Percentiles rank a stretch among this genome's conserved stretches.
Evolutionary conservation across 2,888 invertebrate species (phyloP).

Genomic region (Zaprionus bogoriensis): DNA sequence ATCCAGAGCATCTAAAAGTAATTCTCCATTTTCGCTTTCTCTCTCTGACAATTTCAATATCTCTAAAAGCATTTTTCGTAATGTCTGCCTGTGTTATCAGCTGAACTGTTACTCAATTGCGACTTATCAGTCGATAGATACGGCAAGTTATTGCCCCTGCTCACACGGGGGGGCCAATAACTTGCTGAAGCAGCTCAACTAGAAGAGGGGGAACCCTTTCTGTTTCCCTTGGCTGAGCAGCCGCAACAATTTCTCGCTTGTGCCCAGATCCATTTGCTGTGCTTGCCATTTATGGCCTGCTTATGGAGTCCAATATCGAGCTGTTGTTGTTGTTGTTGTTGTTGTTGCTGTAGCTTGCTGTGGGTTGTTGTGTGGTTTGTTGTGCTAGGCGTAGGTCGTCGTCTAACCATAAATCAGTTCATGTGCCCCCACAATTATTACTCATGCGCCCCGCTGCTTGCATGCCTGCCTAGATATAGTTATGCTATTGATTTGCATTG

Average conservation of each 20-base stretch:
- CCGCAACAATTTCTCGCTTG: slow-evolving; percentile 4
- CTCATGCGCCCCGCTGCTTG: slow-evolving; percentile 28
- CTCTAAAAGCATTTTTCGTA: background rate
- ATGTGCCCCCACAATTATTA: slow-evolving; percentile 30
- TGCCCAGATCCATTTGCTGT: slow-evolving; percentile 7
- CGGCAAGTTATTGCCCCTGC: too few relatives aligned
- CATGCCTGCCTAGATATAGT: too few relatives aligned
- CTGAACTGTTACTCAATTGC: background rate
- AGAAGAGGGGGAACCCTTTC: slow-evolving; percentile 41
- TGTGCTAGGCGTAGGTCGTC: slow-evolving; percentile 42
- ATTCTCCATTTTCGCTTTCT: too few relatives aligned
- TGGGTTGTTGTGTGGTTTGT: slow-evolving; percentile 17
- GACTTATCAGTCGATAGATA: background rate
- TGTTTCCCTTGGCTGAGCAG: slow-evolving; percentile 24
- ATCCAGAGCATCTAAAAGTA: too few relatives aligned
- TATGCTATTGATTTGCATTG: slow-evolving; percentile 70
- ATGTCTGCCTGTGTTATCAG: background rate
- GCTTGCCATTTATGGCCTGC: slow-evolving; percentile 38
- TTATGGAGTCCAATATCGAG: background rate
- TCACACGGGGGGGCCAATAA: background rate
- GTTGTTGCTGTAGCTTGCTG: too few relatives aligned
- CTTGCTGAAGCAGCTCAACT: background rate
- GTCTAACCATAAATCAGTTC: slow-evolving; percentile 38
- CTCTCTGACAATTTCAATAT: background rate
- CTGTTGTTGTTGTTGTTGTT: too few relatives aligned